Base-by-base conservation (phyloP, 2,797 vertebrate species). In the Bufotes viridis region DNA sequence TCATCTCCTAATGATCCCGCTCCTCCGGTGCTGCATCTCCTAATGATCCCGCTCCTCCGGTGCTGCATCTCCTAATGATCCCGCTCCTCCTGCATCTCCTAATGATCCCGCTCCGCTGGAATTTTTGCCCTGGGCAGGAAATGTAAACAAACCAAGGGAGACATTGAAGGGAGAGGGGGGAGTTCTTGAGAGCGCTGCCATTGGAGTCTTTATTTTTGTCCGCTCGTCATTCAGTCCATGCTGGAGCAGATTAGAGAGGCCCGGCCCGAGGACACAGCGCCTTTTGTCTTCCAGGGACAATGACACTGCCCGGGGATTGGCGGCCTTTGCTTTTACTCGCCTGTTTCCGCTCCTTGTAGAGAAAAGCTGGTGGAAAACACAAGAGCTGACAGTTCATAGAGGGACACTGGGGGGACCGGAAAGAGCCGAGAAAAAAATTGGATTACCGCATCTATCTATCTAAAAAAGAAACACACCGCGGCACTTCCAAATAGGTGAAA, bases 241-340 rank as follows among this genome's bases (percentile, higher is more conserved):
- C 82, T 69, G 29, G 74, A 58, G 87, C 78, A 89, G 91, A 91
- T 92, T 92, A 91, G 92, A 91, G 67, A 70, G 67, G 90, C 91
- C 93, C 92, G 93, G 92, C 94, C 94, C 94, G 91, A 87, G 91
- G 95, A 96, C 96, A 97, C 93, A 93, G 90, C 92, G 90, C 92
- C 95, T 96, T 95, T 98, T 98, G 97, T 98, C 91, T 93, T 93
- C 74, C 92, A 92, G 94, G 94, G 95, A 98, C 97, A 98, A 97
- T 97, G 95, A 94, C 94, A 93, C 94, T 94, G 91, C 26, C 93
- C 94, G 94, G 94, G 95, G 92, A 92, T 94, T 95, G 93, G 94
- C 92, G 92, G 90, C 81, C 90, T 93, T 90, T 0, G 87, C 92
- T 89, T 85, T 51, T 94, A 94, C 94, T 91, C 94, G 91, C 90